Percentiles rank a stretch among this genome's conserved stretches.
phyloP scores from a whole-genome alignment of 2,888 invertebrate genomes.

The Petrolisthes manimaculis region DNA sequence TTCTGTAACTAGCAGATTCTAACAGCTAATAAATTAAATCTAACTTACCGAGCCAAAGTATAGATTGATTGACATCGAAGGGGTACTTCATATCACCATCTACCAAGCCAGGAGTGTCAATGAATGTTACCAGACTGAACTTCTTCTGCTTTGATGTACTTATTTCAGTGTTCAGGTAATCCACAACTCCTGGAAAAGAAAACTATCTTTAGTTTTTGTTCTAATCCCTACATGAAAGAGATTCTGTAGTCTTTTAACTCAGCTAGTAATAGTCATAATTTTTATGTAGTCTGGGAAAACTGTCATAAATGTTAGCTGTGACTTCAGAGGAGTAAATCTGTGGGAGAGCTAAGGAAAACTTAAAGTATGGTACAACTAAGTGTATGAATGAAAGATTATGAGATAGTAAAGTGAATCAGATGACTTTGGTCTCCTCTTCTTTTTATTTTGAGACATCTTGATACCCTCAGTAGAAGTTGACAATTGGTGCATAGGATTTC shows the following conservation, averaged over 20 bases:
- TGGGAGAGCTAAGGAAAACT: no score
- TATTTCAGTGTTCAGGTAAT: constrained; percentile 74
- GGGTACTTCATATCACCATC: constrained; percentile 76
- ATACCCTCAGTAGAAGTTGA: no score
- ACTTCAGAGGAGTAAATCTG: no score
- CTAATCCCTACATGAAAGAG: neutral
- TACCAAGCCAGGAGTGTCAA: constrained; percentile 76
- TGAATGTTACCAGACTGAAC: constrained; percentile 74
- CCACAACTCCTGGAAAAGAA: constrained; percentile 72
- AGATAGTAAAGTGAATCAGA: no score
- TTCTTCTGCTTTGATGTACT: constrained; percentile 75
- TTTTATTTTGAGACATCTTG: no score
- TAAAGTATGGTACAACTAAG: no score
- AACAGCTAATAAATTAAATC: no score
- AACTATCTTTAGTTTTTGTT: neutral
- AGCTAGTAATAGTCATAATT: neutral
- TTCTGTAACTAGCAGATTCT: no score
- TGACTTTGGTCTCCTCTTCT: no score
- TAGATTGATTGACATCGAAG: constrained; percentile 74
- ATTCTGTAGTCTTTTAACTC: neutral
- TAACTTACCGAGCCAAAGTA: constrained; percentile 72
- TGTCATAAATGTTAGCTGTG: no score
- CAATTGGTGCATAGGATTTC: neutral
- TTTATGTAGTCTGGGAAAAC: no score
- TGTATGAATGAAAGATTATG: no score